Percentiles rank a stretch among this genome's conserved stretches.
These are phyloP conservation scores for Muscicapa striata DNA, from an alignment of 2,797 vertebrate species.

Conservation along the genomic window DNA sequence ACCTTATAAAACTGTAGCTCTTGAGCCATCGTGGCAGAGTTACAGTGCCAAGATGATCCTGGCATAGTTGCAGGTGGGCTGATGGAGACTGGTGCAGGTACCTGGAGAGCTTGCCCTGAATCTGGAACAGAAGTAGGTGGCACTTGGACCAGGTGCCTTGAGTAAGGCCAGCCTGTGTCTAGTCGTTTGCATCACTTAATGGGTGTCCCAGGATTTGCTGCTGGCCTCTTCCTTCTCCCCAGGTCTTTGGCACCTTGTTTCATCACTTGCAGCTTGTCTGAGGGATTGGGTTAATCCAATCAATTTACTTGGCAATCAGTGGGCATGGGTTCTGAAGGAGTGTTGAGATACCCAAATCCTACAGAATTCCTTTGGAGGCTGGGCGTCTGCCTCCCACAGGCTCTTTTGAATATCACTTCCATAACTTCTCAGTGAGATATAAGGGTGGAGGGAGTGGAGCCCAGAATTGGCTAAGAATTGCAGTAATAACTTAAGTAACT, in stretches of 20 bases:
- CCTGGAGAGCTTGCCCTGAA: neutral
- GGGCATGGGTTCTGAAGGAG: neutral
- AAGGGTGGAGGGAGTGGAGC: neutral
- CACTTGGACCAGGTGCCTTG: neutral
- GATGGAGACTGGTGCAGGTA: neutral
- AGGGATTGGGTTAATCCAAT: neutral
- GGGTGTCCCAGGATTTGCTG: neutral
- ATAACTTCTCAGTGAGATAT: neutral
- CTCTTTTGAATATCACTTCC: neutral
- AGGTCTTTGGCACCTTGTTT: neutral
- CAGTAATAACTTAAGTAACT: neutral
- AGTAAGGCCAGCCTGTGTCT: neutral
- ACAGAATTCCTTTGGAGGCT: neutral
- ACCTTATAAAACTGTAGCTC: neutral
- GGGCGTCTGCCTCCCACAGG: neutral
- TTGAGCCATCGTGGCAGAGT: neutral
- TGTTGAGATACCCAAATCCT: neutral
- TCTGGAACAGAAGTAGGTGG: neutral
- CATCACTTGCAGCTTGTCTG: neutral
- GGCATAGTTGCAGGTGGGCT: fast-evolving
- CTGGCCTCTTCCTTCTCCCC: neutral
- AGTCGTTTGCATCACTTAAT: neutral
- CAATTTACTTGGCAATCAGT: neutral
- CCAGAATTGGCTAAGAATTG: neutral
- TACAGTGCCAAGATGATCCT: neutral